These are phyloP conservation scores for Stegostoma tigrinum DNA, from an alignment of 2,113 vertebrate genomes.

Conservation along the genomic window DNA sequence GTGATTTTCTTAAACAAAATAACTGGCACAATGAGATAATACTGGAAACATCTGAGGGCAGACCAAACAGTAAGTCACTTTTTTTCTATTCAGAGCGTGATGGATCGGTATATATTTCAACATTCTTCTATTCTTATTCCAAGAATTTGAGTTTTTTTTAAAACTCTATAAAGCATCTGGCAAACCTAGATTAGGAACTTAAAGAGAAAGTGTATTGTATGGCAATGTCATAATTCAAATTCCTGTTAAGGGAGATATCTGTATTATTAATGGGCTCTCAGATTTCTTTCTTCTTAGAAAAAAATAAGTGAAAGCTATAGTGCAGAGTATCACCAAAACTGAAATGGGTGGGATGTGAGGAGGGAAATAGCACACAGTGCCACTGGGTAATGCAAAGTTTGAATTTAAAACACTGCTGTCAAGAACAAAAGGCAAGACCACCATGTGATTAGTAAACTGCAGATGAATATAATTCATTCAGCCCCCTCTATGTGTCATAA, in stretches of 20 bases:
- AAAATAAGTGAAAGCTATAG: neutral
- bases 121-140: neutral
- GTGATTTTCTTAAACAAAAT: neutral
- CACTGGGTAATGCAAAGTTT: neutral
- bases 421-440: neutral
- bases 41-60: neutral
- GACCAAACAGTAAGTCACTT: neutral
- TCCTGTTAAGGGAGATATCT: neutral
- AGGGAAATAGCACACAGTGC: neutral
- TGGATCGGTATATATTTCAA: neutral
- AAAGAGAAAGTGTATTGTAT: neutral
- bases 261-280: neutral
- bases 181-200: neutral
- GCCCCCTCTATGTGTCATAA: too few relatives aligned
- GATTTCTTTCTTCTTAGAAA: neutral
- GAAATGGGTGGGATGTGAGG: neutral
- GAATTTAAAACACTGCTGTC: neutral
- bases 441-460: too few relatives aligned
- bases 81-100: neutral
- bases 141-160: neutral
- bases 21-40: neutral
- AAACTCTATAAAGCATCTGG: neutral
- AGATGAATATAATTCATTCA: too few relatives aligned
- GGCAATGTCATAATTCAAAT: neutral
- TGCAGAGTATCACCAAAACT: neutral